phyloP scores from a whole-genome alignment of 2,888 invertebrate species.

The Drosophila mettleri region DNA sequence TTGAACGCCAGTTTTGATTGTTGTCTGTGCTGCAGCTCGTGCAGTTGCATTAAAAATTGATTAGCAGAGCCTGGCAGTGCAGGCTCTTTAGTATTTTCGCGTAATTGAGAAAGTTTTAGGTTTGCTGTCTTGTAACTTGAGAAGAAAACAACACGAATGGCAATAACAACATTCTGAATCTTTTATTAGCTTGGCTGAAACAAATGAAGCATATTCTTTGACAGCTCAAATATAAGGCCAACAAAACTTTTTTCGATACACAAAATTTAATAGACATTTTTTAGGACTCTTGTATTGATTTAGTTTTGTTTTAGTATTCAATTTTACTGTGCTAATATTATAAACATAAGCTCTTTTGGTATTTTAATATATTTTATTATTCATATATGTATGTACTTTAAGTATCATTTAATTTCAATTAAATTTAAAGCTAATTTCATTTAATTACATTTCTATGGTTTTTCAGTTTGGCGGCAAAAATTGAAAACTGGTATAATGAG shows the following conservation, averaged over 20 bases:
- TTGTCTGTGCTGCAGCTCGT: slow-evolving; percentile 32
- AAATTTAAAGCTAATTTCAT: not conserved
- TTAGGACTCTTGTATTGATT: too few relatives aligned
- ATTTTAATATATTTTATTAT: not conserved
- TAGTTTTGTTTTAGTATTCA: not conserved
- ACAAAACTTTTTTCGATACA: not conserved
- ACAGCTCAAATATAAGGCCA: not conserved
- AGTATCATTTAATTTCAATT: not conserved
- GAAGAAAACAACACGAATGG: slow-evolving; percentile 6
- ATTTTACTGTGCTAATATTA: not conserved
- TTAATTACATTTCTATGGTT: not conserved
- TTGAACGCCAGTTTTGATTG: slow-evolving; percentile 29
- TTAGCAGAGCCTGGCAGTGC: slow-evolving; percentile 34
- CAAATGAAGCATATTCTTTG: slow-evolving; percentile 8
- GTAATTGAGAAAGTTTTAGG: slow-evolving; percentile 50
- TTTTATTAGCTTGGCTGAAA: slow-evolving; percentile 6
- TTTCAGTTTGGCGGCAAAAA: too few relatives aligned
- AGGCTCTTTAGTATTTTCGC: slow-evolving; percentile 27
- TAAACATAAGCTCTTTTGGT: not conserved
- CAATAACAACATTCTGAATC: slow-evolving; percentile 2
- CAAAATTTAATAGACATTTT: not conserved
- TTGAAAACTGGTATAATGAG: not conserved
- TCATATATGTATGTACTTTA: not conserved
- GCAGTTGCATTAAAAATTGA: slow-evolving; percentile 56
- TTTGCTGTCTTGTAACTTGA: not conserved